Percentiles rank a stretch among this genome's conserved stretches.
phyloP scores from a whole-genome alignment of 2,113 vertebrate species.

The Gavialis gangeticus region DNA sequence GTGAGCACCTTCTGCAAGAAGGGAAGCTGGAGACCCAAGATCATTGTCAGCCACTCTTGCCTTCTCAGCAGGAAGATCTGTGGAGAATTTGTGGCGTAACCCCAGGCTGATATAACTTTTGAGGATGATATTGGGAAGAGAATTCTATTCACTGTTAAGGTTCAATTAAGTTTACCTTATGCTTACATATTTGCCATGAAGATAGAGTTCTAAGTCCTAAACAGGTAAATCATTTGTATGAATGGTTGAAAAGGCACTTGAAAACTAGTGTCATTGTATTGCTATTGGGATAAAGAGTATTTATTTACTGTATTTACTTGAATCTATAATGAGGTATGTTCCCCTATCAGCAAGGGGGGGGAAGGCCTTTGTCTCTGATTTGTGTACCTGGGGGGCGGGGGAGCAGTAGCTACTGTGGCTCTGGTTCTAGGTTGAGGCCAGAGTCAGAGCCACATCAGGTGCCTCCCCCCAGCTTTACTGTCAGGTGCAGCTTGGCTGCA shows the following conservation, averaged over 20 bases:
- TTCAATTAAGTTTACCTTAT: no score
- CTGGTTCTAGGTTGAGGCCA: no score
- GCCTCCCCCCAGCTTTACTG: no score
- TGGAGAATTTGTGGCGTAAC: neutral
- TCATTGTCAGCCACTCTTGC: neutral
- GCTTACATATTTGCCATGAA: neutral
- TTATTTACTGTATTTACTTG: no score
- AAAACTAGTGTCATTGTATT: neutral
- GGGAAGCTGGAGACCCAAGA: neutral
- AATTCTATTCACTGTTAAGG: neutral
- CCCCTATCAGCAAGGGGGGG: no score
- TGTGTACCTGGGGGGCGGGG: no score
- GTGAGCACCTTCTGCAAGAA: neutral
- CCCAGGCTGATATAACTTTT: neutral
- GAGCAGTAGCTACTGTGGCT: no score
- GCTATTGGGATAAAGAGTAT: neutral
- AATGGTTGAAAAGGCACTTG: neutral
- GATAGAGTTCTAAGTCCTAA: neutral
- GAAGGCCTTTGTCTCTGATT: no score
- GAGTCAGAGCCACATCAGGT: no score
- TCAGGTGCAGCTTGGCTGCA: no score
- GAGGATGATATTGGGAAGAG: neutral
- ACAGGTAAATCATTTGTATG: no score
- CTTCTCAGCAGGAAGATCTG: neutral
- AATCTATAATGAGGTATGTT: no score